Evolutionary conservation across 2,888 invertebrate genomes (phyloP).

Genomic region (Xylota sylvarum): DNA sequence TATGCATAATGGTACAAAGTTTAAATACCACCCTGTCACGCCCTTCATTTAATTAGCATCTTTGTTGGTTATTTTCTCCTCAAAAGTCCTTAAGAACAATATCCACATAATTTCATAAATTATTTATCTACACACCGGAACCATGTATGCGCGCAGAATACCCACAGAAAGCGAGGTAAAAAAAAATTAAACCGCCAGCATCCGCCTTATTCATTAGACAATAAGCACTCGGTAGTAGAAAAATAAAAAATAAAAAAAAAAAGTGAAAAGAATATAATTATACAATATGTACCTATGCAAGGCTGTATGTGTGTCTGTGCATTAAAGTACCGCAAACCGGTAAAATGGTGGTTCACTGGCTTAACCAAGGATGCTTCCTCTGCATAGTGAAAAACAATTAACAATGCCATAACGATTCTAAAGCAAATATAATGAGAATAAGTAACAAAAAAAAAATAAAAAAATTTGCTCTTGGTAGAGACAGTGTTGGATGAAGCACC

Average conservation of each 20-base stretch:
- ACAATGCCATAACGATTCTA: constrained; percentile 44
- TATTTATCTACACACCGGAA: constrained; percentile 26
- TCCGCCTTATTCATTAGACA: constrained; percentile 57
- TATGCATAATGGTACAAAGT: neutral
- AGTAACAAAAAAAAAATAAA: neutral
- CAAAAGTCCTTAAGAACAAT: constrained; percentile 52
- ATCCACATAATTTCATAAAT: constrained; percentile 56
- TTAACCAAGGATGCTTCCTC: constrained; percentile 13
- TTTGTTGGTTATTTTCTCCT: constrained; percentile 16
- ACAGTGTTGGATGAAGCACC: constrained; percentile 20
- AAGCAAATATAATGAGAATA: constrained; percentile 18
- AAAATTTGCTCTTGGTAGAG: constrained; percentile 1
- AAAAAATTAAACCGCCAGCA: constrained; percentile 49
- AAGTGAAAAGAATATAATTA: constrained; percentile 23
- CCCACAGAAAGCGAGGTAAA: neutral
- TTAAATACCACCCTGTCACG: neutral
- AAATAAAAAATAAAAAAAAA: neutral
- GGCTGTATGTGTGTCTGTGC: constrained; percentile 1
- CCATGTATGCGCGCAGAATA: constrained; percentile 2
- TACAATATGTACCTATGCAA: neutral
- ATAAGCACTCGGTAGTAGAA: constrained; percentile 28
- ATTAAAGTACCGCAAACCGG: constrained; percentile 48
- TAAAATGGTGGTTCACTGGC: constrained; percentile 48
- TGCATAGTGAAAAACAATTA: constrained; percentile 45
- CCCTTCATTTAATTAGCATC: constrained; percentile 30